A percentile compares a stretch with the other conserved stretches of the same genome.
phyloP scores from a whole-genome alignment of 2,888 invertebrate species.

The Scelioninae gen. 2 region DNA sequence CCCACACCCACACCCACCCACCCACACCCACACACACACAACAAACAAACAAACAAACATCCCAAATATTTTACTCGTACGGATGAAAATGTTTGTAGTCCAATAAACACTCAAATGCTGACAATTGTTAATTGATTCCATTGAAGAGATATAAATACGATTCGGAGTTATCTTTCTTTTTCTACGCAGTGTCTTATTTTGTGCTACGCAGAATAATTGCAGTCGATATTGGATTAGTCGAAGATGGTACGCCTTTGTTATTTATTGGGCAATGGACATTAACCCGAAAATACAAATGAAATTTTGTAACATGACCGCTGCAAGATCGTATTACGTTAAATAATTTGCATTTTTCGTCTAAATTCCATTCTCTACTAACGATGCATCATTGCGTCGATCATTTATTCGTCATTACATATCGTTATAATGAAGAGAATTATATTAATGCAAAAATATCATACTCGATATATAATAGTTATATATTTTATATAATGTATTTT shows the following conservation, averaged over 20 bases:
- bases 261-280: constrained; percentile 53
- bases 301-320: constrained; percentile 41
- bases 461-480: no score
- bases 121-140: constrained; percentile 56
- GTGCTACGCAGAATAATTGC: constrained; percentile 46
- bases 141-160: constrained; percentile 56
- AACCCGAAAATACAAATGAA: constrained; percentile 47
- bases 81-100: constrained; percentile 31
- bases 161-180: constrained; percentile 41
- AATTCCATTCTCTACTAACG: constrained; percentile 29
- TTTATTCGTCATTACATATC: constrained; percentile 30
- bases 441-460: not conserved
- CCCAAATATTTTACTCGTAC: constrained; percentile 44
- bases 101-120: constrained; percentile 52
- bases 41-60: no score
- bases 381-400: constrained; percentile 6
- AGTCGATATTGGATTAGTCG: constrained; percentile 48
- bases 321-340: constrained; percentile 43
- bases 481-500: no score
- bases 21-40: no score
- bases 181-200: constrained; percentile 44
- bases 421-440: not conserved
- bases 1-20: no score
- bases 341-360: constrained; percentile 26
- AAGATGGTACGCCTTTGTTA: constrained; percentile 51